Evolutionary conservation across 2,797 vertebrate genomes (phyloP).

Genomic region (Furcifer pardalis): DNA sequence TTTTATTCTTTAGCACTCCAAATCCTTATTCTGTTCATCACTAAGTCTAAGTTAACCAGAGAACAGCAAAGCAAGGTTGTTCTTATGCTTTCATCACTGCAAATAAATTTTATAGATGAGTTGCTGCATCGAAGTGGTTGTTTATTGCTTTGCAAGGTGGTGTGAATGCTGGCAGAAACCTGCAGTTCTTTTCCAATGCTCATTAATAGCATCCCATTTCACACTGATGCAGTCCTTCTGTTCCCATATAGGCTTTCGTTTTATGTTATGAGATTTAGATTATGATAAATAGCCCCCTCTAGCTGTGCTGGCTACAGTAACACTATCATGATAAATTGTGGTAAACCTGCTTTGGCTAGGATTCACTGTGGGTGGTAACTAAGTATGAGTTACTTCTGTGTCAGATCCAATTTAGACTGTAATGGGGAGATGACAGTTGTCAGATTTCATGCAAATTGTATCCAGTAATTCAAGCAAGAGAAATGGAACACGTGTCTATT

Average conservation of each 20-base stretch:
- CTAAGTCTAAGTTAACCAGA: not conserved
- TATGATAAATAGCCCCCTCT: constrained; percentile 17
- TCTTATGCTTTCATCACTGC: not conserved
- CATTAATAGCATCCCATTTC: not conserved
- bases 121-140: not conserved
- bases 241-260: constrained; percentile 4
- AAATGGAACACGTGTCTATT: not conserved
- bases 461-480: constrained; percentile 5
- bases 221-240: constrained; percentile 6
- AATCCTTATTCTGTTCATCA: not conserved
- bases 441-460: constrained; percentile 18
- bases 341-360: not conserved
- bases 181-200: not conserved
- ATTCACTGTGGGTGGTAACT: constrained; percentile 23
- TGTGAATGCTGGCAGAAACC: constrained; percentile 27
- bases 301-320: constrained; percentile 22
- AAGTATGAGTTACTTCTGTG: constrained; percentile 13
- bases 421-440: not conserved
- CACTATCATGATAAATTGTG: constrained; percentile 25
- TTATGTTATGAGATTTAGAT: constrained; percentile 25
- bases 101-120: not conserved
- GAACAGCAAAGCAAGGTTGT: not conserved
- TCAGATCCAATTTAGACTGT: not conserved
- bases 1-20: not conserved
- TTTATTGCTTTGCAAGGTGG: not conserved